A percentile compares a stretch with the other conserved stretches of the same genome.
These are phyloP conservation scores for Puffinus mauretanicus DNA, from an alignment of 2,113 vertebrate species.

Conservation along the genomic window DNA sequence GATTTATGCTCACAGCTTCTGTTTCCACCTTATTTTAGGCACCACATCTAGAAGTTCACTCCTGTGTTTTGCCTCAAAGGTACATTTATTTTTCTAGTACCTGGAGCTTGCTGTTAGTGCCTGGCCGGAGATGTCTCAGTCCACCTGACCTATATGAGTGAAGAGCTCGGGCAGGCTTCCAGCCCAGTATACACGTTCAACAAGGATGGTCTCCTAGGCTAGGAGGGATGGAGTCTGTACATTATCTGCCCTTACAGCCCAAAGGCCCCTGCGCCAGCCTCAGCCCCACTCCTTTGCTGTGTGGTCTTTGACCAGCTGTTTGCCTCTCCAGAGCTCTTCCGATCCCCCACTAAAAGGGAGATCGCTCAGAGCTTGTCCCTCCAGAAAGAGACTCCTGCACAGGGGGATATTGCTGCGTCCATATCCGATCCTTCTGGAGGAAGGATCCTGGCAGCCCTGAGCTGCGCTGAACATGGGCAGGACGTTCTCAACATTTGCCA, in stretches of 20 bases:
- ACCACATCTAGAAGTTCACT: neutral
- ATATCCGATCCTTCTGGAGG: fast-evolving
- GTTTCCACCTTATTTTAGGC: neutral
- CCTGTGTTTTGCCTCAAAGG: neutral
- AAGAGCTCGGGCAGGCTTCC: neutral
- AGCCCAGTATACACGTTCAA: fast-evolving
- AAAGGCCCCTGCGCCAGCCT: neutral
- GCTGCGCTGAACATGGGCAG: fast-evolving
- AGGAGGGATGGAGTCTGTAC: neutral
- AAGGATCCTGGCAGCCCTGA: neutral
- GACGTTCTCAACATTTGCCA: neutral
- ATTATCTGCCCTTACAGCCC: neutral
- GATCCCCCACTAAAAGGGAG: neutral
- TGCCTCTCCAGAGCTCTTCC: neutral
- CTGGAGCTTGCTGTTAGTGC: neutral
- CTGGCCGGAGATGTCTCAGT: neutral
- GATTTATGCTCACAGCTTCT: neutral
- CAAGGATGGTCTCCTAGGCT: neutral
- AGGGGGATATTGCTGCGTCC: neutral
- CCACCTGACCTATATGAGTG: fast-evolving
- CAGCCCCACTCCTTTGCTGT: neutral
- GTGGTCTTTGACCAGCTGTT: neutral
- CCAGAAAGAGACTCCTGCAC: neutral
- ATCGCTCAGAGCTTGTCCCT: neutral
- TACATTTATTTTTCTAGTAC: neutral